These are phyloP conservation scores for Myotis pilosus DNA, from an alignment of 2,797 vertebrate species.

Conservation along the genomic window DNA sequence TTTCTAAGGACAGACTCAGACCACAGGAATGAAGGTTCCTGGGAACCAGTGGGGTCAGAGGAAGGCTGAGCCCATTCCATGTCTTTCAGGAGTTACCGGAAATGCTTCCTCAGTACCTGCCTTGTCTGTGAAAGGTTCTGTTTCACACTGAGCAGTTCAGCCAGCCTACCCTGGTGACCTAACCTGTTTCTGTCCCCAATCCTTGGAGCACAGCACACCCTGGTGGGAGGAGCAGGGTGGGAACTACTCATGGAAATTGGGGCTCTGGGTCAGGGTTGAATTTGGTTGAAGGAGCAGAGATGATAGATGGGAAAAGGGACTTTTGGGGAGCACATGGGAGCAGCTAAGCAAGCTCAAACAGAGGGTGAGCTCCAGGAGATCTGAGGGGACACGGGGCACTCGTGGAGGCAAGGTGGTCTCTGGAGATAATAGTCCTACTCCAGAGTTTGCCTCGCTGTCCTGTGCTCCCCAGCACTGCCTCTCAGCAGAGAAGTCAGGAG, in stretches of 20 bases:
- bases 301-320: background rate
- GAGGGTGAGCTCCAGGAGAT: background rate
- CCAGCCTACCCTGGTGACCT: background rate
- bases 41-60: background rate
- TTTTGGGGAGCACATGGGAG: background rate
- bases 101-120: too few relatives aligned
- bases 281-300: background rate
- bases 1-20: background rate
- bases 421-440: background rate
- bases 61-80: background rate
- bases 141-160: background rate
- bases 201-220: background rate
- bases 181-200: accelerated
- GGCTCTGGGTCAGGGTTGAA: background rate
- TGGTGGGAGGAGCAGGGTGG: accelerated
- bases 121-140: background rate
- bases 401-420: background rate
- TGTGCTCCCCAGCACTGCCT: background rate
- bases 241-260: background rate
- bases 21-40: background rate
- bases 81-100: background rate
- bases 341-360: background rate
- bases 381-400: accelerated
- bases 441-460: background rate
- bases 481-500: background rate